phyloP scores from a whole-genome alignment of 2,113 vertebrate species.

The Myanophis thanlyinensis region DNA sequence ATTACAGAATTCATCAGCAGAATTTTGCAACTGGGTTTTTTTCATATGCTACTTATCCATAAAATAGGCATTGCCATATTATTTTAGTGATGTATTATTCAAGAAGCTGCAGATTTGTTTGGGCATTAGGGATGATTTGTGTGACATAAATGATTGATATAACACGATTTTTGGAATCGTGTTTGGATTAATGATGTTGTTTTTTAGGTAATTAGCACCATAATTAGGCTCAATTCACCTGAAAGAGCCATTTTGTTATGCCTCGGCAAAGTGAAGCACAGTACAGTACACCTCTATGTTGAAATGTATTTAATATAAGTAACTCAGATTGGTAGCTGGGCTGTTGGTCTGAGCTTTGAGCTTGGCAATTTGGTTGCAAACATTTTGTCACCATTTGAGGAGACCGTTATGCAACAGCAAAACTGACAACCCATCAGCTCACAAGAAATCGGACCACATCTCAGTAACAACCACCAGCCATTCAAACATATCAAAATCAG shows the following conservation, averaged over 20 bases:
- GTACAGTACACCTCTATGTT: background rate
- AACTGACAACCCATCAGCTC: no score
- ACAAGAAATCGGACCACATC: no score
- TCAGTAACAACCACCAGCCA: no score
- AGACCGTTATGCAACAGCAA: no score
- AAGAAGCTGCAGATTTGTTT: background rate
- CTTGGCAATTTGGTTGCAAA: no score
- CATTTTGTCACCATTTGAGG: no score
- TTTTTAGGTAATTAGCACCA: background rate
- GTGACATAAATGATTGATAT: background rate
- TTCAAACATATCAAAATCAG: no score
- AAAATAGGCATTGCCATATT: background rate
- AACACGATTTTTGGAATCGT: background rate
- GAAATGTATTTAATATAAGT: no score
- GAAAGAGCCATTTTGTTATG: background rate
- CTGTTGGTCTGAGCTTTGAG: no score
- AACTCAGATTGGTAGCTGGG: no score
- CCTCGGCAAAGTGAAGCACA: background rate
- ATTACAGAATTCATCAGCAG: background rate
- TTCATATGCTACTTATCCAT: background rate
- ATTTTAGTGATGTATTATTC: background rate
- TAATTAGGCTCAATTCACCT: background rate
- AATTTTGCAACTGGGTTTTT: background rate
- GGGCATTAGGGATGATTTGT: background rate
- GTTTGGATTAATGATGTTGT: background rate